phyloP scores from a whole-genome alignment of 2,888 invertebrate species.

The Ecliptopera silaceata region DNA sequence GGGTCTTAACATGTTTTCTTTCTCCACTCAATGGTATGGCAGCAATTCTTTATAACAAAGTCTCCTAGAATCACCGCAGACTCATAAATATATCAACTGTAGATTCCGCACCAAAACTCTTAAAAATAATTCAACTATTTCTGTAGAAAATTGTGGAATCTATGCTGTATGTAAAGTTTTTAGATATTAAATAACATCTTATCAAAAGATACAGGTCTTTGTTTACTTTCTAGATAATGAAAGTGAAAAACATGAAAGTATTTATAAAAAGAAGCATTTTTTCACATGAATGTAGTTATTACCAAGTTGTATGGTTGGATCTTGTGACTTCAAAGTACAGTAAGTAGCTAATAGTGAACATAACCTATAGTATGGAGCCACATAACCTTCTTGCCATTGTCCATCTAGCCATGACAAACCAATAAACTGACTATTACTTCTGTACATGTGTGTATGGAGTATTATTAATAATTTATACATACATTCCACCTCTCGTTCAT shows the following conservation, averaged over 20 bases:
- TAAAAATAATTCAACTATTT: not conserved
- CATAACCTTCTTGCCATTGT: conserved; percentile 21
- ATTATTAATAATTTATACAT: conserved; percentile 15
- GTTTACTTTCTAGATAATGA: conserved; percentile 4
- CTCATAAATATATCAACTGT: too few relatives aligned
- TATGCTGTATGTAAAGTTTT: not conserved
- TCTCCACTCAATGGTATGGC: too few relatives aligned
- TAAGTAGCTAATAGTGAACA: conserved; percentile 14
- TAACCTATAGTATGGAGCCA: conserved; percentile 20
- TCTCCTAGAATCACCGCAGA: too few relatives aligned
- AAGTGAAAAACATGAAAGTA: conserved; percentile 2
- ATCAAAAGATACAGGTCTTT: not conserved
- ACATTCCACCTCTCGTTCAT: conserved; percentile 36
- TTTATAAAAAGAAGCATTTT: not conserved
- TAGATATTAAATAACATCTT: not conserved
- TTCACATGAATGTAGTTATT: not conserved
- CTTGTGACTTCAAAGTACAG: not conserved
- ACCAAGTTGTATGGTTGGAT: not conserved
- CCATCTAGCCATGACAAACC: conserved; percentile 17
- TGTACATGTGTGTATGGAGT: conserved; percentile 2
- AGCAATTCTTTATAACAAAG: too few relatives aligned
- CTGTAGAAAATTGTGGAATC: not conserved
- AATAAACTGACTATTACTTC: conserved; percentile 15
- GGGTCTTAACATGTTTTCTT: too few relatives aligned
- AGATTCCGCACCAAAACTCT: too few relatives aligned